Conservation (phyloP, 1,140 invertebrate species). For the Trachymyrmex septentrionalis region DNA sequence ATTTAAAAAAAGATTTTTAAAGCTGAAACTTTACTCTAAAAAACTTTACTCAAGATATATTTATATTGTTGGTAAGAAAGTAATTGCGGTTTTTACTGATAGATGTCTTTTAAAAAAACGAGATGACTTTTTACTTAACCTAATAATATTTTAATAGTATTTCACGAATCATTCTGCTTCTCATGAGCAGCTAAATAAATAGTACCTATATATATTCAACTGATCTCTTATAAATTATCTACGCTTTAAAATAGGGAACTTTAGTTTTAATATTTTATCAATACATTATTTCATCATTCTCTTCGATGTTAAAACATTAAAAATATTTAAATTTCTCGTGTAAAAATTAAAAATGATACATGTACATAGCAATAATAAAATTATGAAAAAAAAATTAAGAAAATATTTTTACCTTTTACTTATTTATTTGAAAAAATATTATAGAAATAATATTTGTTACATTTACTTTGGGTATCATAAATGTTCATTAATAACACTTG, state of each 20-base stretch:
- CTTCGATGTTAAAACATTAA: not conserved
- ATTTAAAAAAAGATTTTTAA: too few relatives aligned
- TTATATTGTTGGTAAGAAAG: too few relatives aligned
- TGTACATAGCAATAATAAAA: not conserved
- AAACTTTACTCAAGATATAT: too few relatives aligned
- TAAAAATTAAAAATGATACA: not conserved
- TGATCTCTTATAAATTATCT: not conserved
- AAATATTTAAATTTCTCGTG: not conserved
- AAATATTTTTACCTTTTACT: not conserved
- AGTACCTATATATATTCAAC: not conserved
- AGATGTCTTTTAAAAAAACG: too few relatives aligned
- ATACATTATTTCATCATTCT: not conserved
- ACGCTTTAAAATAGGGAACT: not conserved
- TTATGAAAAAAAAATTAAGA: not conserved
- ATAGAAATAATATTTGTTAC: not conserved
- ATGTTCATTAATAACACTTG: not conserved
- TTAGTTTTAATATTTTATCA: not conserved
- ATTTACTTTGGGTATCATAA: not conserved
- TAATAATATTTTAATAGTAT: constrained; percentile 18
- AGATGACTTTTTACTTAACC: too few relatives aligned
- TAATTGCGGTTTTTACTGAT: too few relatives aligned
- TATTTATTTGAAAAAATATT: constrained; percentile 5
- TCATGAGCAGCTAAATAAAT: not conserved
- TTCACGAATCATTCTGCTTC: not conserved
- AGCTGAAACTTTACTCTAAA: too few relatives aligned